phyloP scores from a whole-genome alignment of 1,140 invertebrate genomes.

The Potamilus streckersoni region DNA sequence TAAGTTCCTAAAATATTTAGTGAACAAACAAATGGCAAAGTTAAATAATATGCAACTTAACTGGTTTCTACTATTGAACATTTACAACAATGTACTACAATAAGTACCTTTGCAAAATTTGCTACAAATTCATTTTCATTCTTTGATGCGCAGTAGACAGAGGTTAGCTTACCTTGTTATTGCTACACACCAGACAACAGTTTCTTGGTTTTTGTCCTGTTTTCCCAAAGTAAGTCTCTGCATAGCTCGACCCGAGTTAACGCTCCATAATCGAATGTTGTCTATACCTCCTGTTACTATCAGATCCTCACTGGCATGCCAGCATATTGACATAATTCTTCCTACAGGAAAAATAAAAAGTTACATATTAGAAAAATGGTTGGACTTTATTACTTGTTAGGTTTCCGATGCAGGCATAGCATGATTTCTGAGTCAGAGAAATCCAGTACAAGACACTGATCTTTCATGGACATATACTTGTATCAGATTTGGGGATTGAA shows the following conservation, averaged over 20 bases:
- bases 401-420: too few species aligned
- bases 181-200: conserved; percentile 87
- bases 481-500: too few species aligned
- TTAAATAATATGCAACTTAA: not conserved
- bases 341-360: conserved; percentile 64
- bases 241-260: conserved; percentile 83
- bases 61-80: not conserved
- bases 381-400: too few species aligned
- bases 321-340: conserved; percentile 87
- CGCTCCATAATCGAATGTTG: conserved; percentile 88
- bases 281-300: conserved; percentile 88
- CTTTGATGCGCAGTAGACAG: not conserved
- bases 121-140: not conserved
- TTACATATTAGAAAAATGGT: too few species aligned
- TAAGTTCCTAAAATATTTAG: too few species aligned
- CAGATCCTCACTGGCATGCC: conserved; percentile 80
- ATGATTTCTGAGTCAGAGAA: too few species aligned
- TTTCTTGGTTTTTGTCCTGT: conserved; percentile 72
- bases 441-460: too few species aligned
- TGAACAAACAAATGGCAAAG: not conserved
- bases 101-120: not conserved
- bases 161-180: conserved; percentile 73
- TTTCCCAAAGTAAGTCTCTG: conserved; percentile 82
- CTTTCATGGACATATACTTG: too few species aligned
- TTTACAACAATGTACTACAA: not conserved